These are phyloP conservation scores for Pocillopora meandrina DNA, from an alignment of 92 coral and sea anemone genomes.

Conservation along the genomic window DNA sequence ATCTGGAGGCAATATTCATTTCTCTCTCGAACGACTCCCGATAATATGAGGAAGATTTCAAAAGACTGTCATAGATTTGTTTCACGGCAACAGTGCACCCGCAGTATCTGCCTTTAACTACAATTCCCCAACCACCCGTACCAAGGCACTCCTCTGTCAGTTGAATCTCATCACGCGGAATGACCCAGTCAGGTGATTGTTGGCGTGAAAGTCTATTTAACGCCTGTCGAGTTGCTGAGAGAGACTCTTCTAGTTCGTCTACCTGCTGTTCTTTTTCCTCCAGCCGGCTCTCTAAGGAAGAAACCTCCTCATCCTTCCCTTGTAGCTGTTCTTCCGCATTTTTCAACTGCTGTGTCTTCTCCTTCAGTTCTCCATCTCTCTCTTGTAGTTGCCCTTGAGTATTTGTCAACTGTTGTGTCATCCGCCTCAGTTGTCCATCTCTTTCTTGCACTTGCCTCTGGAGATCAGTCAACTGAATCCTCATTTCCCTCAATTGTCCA, in stretches of 20 bases:
- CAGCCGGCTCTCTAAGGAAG: neutral
- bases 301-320: too few relatives aligned
- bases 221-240: slow-evolving; percentile 37
- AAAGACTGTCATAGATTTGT: slow-evolving; percentile 65
- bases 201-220: slow-evolving; percentile 9
- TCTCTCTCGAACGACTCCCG: slow-evolving; percentile 50
- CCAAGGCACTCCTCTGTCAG: slow-evolving; percentile 6
- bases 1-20: too few relatives aligned
- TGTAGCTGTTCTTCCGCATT: too few relatives aligned
- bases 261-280: slow-evolving; percentile 7
- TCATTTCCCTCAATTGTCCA: too few relatives aligned
- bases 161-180: slow-evolving; percentile 10
- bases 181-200: slow-evolving; percentile 19
- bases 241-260: slow-evolving; percentile 24
- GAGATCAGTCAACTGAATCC: too few relatives aligned
- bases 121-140: slow-evolving; percentile 23
- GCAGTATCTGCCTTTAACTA: slow-evolving; percentile 7
- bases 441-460: too few relatives aligned
- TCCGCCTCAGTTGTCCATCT: too few relatives aligned
- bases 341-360: too few relatives aligned
- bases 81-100: slow-evolving; percentile 60
- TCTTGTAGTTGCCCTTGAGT: too few relatives aligned
- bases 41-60: slow-evolving; percentile 49
- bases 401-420: too few relatives aligned
- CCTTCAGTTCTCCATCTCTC: too few relatives aligned